A percentile compares a stretch with the other conserved stretches of the same genome.
Evolutionary conservation across 2,113 vertebrate species (phyloP).

Genomic region (Corvus cornix): DNA sequence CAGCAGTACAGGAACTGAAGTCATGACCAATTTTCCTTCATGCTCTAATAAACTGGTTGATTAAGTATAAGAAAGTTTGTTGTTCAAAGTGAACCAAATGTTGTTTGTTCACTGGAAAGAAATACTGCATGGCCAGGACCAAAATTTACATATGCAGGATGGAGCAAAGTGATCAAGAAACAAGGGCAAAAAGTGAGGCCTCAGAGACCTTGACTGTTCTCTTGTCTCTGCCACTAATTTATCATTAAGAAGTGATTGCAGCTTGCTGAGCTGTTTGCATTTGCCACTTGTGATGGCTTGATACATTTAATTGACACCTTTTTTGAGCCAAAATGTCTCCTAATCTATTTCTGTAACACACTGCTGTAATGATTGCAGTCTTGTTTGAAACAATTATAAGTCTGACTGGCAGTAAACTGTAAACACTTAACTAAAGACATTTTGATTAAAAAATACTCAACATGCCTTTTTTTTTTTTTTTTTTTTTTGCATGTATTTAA

Average conservation of each 20-base stretch:
- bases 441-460: not conserved
- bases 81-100: conserved; percentile 11
- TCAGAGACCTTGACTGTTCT: not conserved
- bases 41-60: conserved; percentile 47
- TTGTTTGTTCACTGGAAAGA: not conserved
- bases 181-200: not conserved
- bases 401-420: not conserved
- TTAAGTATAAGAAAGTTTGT: conserved; percentile 42
- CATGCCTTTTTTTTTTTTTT: not conserved
- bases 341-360: not conserved
- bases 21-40: conserved; percentile 56
- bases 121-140: not conserved
- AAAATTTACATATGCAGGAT: not conserved
- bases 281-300: not conserved
- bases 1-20: conserved; percentile 46
- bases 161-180: not conserved
- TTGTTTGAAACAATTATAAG: not conserved
- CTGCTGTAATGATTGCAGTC: not conserved
- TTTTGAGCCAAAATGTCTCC: not conserved
- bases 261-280: not conserved
- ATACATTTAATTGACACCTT: not conserved
- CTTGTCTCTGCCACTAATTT: not conserved
- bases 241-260: not conserved
- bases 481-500: not conserved
- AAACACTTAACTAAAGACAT: not conserved